Evolutionary conservation across 2,888 invertebrate genomes (phyloP).

Genomic region (Nephrotoma appendiculata): DNA sequence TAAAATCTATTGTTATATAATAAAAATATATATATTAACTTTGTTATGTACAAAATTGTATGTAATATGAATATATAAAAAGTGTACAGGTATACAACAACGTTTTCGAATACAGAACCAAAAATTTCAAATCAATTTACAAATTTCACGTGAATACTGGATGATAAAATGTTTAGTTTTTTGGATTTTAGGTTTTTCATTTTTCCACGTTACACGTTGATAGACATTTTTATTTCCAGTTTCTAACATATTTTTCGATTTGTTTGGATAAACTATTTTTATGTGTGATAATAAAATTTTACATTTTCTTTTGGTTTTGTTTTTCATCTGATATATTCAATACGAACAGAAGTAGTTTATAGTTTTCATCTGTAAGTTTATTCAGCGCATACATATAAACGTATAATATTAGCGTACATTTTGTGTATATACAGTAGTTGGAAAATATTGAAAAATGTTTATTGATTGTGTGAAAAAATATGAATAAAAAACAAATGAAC

Average conservation of each 20-base stretch:
- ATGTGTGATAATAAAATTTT: background rate
- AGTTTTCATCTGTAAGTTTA: background rate
- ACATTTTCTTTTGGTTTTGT: background rate
- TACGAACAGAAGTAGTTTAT: background rate
- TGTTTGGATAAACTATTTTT: background rate
- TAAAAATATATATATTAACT: too few species aligned
- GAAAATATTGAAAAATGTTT: background rate
- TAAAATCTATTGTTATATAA: too few species aligned
- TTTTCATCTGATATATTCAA: background rate
- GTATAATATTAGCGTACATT: background rate
- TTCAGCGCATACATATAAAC: background rate
- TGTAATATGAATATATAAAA: too few species aligned
- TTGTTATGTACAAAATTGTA: too few species aligned
- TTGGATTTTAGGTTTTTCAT: background rate
- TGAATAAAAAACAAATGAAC: background rate
- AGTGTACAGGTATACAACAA: too few species aligned
- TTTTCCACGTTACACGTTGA: background rate
- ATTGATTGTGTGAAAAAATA: background rate
- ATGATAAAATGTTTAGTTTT: background rate
- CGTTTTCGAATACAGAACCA: too few species aligned
- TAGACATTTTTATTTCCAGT: background rate
- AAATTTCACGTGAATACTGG: background rate
- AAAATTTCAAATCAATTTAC: background rate
- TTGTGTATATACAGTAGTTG: background rate
- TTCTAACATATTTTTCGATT: background rate